Evolutionary conservation across 2,888 invertebrate species (phyloP).

Genomic region (Orthosia gracilis): DNA sequence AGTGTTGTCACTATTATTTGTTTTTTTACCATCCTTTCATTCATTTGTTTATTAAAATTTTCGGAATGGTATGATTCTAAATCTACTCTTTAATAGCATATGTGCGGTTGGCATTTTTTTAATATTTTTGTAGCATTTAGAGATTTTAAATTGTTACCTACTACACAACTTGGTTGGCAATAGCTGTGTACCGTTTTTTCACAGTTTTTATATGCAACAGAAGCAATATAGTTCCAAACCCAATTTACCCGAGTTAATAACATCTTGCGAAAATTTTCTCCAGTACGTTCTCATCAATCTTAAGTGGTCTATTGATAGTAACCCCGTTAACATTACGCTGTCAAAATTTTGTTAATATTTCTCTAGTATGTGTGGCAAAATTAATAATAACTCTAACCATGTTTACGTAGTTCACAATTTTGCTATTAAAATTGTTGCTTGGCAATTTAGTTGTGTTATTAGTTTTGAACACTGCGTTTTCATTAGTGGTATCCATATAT

Average conservation of each 20-base stretch:
- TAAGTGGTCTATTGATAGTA: conserved; percentile 26
- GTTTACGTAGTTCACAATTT: conserved; percentile 41
- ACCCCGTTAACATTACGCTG: conserved; percentile 1
- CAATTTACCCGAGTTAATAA: conserved; percentile 1
- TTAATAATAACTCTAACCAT: conserved; percentile 43
- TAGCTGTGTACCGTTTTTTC: neutral
- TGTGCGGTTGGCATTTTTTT: neutral
- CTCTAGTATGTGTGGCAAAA: conserved; percentile 22
- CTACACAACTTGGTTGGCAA: too few relatives aligned
- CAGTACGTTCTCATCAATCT: neutral
- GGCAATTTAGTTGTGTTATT: conserved; percentile 43
- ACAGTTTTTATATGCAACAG: neutral
- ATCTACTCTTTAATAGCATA: too few relatives aligned
- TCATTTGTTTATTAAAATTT: too few relatives aligned
- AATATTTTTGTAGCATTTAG: neutral
- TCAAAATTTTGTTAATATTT: conserved; percentile 37
- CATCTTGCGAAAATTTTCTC: conserved; percentile 8
- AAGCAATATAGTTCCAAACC: conserved; percentile 10
- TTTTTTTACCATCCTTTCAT: too few relatives aligned
- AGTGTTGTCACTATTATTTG: too few relatives aligned
- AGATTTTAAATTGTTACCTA: neutral
- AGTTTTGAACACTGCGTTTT: conserved; percentile 41
- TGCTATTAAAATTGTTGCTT: conserved; percentile 32
- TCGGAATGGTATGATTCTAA: too few relatives aligned
- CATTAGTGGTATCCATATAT: conserved; percentile 36